Evolutionary conservation across 2,113 vertebrate genomes (phyloP).

Genomic region (Microcebus tavaratra): DNA sequence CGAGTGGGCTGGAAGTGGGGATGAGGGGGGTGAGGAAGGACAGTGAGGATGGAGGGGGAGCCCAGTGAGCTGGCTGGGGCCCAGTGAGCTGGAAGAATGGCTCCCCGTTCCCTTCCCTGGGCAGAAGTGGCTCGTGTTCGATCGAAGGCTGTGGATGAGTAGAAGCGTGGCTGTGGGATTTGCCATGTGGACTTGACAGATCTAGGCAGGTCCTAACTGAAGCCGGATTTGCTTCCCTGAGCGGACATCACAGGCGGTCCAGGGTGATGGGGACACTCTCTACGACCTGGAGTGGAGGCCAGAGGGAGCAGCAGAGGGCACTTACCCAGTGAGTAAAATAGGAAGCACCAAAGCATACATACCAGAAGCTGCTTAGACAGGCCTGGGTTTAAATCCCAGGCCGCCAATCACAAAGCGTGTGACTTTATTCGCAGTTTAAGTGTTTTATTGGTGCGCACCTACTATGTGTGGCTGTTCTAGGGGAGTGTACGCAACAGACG

Average conservation of each 20-base stretch:
- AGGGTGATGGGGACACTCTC: background rate
- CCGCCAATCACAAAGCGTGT: background rate
- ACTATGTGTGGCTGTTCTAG: background rate
- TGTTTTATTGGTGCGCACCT: background rate
- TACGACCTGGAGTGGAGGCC: background rate
- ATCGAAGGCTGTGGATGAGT: background rate
- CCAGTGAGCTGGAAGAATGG: background rate
- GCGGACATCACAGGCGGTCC: background rate
- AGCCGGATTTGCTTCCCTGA: background rate
- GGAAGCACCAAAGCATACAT: background rate
- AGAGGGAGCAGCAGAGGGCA: background rate
- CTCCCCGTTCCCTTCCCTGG: fast-evolving
- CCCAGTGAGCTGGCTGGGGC: background rate
- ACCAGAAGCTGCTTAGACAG: background rate
- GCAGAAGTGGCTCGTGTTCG: fast-evolving
- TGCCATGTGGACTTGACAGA: background rate
- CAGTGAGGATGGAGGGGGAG: background rate
- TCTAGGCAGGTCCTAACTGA: background rate
- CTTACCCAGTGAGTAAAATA: background rate
- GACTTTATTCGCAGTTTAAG: too few relatives aligned
- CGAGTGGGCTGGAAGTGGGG: background rate
- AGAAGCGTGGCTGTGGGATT: background rate
- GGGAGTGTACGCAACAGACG: background rate
- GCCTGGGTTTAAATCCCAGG: background rate
- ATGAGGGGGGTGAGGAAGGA: background rate